phyloP scores from a whole-genome alignment of 1,140 invertebrate genomes.

The Oryctes rhinoceros region DNA sequence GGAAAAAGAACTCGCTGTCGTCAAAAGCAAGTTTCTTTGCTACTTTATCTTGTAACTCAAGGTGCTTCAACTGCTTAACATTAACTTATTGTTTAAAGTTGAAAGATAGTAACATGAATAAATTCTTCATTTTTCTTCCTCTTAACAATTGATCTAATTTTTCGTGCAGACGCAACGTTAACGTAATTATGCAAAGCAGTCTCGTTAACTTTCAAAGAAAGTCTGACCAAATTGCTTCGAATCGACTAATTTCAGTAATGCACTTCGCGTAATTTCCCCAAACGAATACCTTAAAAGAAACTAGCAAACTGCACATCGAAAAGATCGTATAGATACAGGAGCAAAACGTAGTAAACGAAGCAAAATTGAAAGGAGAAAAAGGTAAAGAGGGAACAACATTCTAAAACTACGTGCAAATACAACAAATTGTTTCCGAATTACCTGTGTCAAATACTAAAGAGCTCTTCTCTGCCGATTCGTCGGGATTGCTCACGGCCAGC shows the following conservation, averaged over 20 bases:
- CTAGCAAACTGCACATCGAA: not conserved
- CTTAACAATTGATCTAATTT: not conserved
- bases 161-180: not conserved
- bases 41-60: too few species aligned
- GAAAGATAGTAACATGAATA: not conserved
- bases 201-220: slow-evolving; percentile 14
- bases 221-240: slow-evolving; percentile 30
- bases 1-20: too few species aligned
- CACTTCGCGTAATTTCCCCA: slow-evolving; percentile 26
- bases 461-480: not conserved
- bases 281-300: slow-evolving; percentile 33
- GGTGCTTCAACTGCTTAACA: too few species aligned
- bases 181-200: slow-evolving; percentile 30
- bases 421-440: slow-evolving; percentile 37
- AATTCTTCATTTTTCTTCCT: not conserved
- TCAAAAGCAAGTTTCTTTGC: too few species aligned
- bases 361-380: not conserved
- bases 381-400: slow-evolving; percentile 3
- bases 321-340: not conserved
- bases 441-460: slow-evolving; percentile 37
- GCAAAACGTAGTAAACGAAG: slow-evolving; percentile 12
- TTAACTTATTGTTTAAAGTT: not conserved
- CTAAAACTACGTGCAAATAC: slow-evolving; percentile 30
- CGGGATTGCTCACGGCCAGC: not conserved
- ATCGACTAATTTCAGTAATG: slow-evolving; percentile 36